A percentile compares a stretch with the other conserved stretches of the same genome.
phyloP scores from a whole-genome alignment of 2,797 vertebrate species.

The Chromobotia macracanthus region DNA sequence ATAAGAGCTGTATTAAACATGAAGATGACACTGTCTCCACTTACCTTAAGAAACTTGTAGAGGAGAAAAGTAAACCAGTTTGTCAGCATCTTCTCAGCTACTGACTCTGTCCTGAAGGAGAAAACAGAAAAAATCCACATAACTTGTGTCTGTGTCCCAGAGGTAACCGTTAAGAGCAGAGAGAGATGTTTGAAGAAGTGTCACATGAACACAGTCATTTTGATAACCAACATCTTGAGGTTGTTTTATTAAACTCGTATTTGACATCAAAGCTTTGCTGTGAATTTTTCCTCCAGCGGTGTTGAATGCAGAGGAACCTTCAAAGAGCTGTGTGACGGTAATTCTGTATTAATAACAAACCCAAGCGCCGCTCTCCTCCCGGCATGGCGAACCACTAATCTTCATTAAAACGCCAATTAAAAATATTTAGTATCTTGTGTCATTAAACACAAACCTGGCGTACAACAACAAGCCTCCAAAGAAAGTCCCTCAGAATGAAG shows the following conservation, averaged over 20 bases:
- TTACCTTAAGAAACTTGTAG: conserved; percentile 87
- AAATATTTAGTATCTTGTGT: conserved; percentile 74
- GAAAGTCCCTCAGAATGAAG: conserved; percentile 65
- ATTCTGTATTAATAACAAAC: conserved; percentile 66
- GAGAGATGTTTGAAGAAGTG: conserved; percentile 22
- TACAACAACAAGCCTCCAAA: conserved; percentile 68
- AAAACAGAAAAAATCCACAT: conserved; percentile 34
- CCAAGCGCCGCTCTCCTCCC: conserved; percentile 48
- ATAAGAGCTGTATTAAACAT: no score
- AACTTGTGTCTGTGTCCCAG: conserved; percentile 15
- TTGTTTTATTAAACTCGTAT: conserved; percentile 39
- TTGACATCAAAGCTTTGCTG: conserved; percentile 42
- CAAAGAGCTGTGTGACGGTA: conserved; percentile 56
- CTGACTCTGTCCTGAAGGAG: no score
- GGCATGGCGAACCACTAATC: conserved; percentile 68
- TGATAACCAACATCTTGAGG: conserved; percentile 26
- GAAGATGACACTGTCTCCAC: conserved; percentile 34
- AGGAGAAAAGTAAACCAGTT: no score
- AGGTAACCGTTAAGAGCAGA: conserved; percentile 26
- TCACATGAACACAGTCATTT: conserved; percentile 23
- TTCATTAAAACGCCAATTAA: conserved; percentile 78
- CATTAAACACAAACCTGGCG: conserved; percentile 74
- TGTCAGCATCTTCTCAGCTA: no score
- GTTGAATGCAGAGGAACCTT: conserved; percentile 27
- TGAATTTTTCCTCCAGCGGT: conserved; percentile 19